phyloP scores from a whole-genome alignment of 2,888 invertebrate species.

The Alloplasta piceator region DNA sequence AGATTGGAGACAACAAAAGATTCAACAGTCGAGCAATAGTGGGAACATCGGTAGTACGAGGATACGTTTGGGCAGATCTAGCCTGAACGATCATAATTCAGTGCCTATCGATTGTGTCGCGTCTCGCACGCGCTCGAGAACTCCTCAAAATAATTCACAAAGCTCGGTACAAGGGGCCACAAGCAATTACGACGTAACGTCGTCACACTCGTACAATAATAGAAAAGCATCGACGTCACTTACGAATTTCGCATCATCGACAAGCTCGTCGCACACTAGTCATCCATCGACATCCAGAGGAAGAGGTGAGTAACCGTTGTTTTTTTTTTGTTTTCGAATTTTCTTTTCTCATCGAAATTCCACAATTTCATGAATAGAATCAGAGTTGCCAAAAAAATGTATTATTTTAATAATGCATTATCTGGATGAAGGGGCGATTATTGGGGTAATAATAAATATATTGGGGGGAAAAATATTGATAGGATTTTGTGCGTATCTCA shows the following conservation, averaged over 20 bases:
- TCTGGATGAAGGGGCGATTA: too few species aligned
- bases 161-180: conserved; percentile 73
- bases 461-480: too few species aligned
- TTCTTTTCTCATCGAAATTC: not conserved
- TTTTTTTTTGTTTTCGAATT: not conserved
- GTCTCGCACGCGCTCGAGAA: conserved; percentile 81
- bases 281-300: conserved; percentile 82
- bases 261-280: conserved; percentile 75
- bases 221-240: conserved; percentile 74
- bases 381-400: not conserved
- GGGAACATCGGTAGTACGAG: conserved; percentile 75
- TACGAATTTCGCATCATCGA: conserved; percentile 71
- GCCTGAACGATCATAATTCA: conserved; percentile 77
- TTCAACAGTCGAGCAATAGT: conserved; percentile 76
- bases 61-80: conserved; percentile 74
- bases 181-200: conserved; percentile 73
- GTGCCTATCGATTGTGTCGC: conserved; percentile 81
- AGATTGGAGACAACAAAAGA: conserved; percentile 79
- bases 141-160: conserved; percentile 78
- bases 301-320: conserved; percentile 76
- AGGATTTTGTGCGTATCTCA: too few species aligned
- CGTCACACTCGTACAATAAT: conserved; percentile 73
- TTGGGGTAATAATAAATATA: too few species aligned
- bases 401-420: too few species aligned
- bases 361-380: not conserved